Conservation (phyloP, 2,888 invertebrate genomes). For the Meteorus cinctellus region DNA sequence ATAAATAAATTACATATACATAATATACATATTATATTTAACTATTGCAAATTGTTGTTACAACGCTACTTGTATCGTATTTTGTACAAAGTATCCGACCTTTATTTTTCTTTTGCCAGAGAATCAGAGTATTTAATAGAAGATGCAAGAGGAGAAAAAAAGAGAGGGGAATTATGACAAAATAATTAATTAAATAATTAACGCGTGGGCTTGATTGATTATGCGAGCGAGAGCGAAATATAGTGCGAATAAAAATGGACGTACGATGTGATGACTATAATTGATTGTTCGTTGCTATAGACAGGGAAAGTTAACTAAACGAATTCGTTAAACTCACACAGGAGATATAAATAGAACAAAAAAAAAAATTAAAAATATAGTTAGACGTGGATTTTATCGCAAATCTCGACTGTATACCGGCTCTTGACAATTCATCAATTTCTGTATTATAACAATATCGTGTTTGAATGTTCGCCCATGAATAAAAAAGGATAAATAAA, state of each 20-base stretch:
- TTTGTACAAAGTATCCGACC: constrained; percentile 71
- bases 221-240: constrained; percentile 21
- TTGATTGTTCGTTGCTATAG: constrained; percentile 16
- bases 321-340: constrained; percentile 12
- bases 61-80: constrained; percentile 72
- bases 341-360: constrained; percentile 17
- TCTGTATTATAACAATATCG: constrained; percentile 16
- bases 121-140: constrained; percentile 53
- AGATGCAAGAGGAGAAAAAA: constrained; percentile 30
- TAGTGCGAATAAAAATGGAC: constrained; percentile 21
- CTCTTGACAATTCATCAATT: constrained; percentile 41
- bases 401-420: constrained; percentile 29
- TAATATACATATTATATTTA: constrained; percentile 68
- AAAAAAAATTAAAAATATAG: constrained; percentile 13
- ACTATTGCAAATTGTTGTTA: constrained; percentile 72
- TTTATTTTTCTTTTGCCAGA: constrained; percentile 64
- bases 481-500: constrained; percentile 13
- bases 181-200: constrained; percentile 44
- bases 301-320: constrained; percentile 24
- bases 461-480: constrained; percentile 28
- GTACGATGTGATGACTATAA: constrained; percentile 13
- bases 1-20: constrained; percentile 38
- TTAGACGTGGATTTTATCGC: constrained; percentile 30
- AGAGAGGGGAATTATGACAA: constrained; percentile 42
- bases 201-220: constrained; percentile 43